Base-by-base conservation (phyloP, 2,797 vertebrate genomes). In the Pachyuromys duprasi region DNA sequence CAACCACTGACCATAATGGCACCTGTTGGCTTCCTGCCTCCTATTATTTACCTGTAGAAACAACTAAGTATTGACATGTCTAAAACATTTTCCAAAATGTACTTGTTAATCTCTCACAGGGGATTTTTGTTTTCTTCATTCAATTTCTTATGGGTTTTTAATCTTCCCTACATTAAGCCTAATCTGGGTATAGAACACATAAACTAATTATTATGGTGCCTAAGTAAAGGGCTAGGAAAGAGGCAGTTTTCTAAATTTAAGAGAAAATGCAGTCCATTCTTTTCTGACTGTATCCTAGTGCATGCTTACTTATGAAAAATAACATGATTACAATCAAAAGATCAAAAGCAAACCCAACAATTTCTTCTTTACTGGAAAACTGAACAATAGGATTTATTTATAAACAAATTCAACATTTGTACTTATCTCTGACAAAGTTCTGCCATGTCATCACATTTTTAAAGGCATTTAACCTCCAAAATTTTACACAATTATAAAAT, bases 31-130 rank as follows among this genome's bases (percentile, higher is more conserved):
- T 95, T 96, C 92, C 97, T 96, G 94, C 31, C 93, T 93, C 67
- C 89, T 94, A 75, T 94, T 98, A 96, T 92, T 96, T 96, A 97
- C 95, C 62, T 97, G 89, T 97, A 86, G 62, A 96, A 98, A 97
- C 82, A 57, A 76, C 90, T 95, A 65, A 24, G 82, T 96, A 97
- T 95, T 94, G 92, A 97, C 86, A 89, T 90, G 76, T 89, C 53
- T 76, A 65, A 93, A 95, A 94, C 31, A 89, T 95, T 96, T 96
- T 95, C 87, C 82, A 90, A 93, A 97, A 86, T 67, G 81, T 39
- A 83, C 33, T 86, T 89, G 45, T 57, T 93, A 76, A 67, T 81
- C 39, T 90, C 78, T 91, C 75, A 69, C 49, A 87, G 39, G 93
- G 20, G 28, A 80, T 79, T 78, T 60, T 80, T 57, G 14, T 57